These are phyloP conservation scores for Anas platyrhynchos DNA, from an alignment of 2,113 vertebrate species.

Conservation along the genomic window DNA sequence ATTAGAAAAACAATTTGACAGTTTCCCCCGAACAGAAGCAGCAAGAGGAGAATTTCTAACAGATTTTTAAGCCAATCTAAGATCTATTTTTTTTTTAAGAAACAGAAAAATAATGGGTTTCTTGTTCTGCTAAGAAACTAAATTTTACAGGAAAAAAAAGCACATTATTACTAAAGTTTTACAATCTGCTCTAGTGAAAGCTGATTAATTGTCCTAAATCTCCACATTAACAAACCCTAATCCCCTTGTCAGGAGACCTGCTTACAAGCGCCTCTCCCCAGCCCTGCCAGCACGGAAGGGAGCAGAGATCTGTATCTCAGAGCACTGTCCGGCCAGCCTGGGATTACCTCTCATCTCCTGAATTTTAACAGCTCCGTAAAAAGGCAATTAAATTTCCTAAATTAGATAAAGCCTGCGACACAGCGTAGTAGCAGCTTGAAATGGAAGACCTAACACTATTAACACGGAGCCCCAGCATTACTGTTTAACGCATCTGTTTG, in stretches of 20 bases:
- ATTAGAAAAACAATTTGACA: constrained; percentile 38
- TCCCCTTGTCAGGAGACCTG: constrained; percentile 47
- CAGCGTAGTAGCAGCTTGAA: constrained; percentile 2
- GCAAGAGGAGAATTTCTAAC: background rate
- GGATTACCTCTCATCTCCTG: constrained; percentile 56
- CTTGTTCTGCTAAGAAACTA: background rate
- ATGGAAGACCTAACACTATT: background rate
- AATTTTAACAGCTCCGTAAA: constrained; percentile 44
- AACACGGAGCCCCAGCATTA: rapidly evolving
- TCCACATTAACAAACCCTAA: constrained; percentile 57
- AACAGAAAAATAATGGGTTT: rapidly evolving
- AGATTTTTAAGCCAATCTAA: background rate
- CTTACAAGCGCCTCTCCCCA: constrained; percentile 28
- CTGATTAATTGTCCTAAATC: constrained; percentile 55
- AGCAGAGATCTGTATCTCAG: constrained; percentile 48
- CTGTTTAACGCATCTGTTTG: background rate
- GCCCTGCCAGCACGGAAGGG: constrained; percentile 1
- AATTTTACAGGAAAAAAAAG: background rate
- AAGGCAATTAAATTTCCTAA: constrained; percentile 54
- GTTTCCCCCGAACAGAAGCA: constrained; percentile 33
- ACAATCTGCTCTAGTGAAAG: constrained; percentile 33
- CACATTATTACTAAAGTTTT: background rate
- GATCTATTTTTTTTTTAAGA: background rate
- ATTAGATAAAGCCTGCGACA: constrained; percentile 14
- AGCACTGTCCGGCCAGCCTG: constrained; percentile 19